phyloP scores from a whole-genome alignment of 2,797 vertebrate species.

The Trachurus trachurus region DNA sequence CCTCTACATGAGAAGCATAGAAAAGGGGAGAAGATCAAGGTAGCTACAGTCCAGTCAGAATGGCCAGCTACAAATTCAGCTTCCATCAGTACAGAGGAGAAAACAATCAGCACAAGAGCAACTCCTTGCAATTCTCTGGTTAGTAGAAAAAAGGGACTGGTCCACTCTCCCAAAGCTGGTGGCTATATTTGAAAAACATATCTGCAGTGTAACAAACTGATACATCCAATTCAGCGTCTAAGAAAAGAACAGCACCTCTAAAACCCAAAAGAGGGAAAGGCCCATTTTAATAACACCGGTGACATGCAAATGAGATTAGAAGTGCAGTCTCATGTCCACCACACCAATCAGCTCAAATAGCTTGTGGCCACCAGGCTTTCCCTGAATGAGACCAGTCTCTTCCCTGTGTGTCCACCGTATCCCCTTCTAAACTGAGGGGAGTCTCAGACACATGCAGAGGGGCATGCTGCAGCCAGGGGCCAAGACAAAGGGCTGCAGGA shows the following conservation, averaged over 20 bases:
- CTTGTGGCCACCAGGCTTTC: slow-evolving; percentile 52
- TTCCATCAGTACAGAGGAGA: slow-evolving; percentile 73
- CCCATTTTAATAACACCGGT: slow-evolving; percentile 37
- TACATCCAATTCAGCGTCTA: slow-evolving; percentile 10
- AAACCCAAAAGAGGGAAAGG: slow-evolving; percentile 38
- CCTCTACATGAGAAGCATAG: slow-evolving; percentile 79
- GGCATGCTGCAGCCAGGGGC: slow-evolving; percentile 83
- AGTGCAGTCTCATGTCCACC: slow-evolving; percentile 36
- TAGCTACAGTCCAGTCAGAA: slow-evolving; percentile 73
- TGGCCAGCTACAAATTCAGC: slow-evolving; percentile 74
- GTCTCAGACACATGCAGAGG: slow-evolving; percentile 78
- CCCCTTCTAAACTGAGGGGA: slow-evolving; percentile 57
- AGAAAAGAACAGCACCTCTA: slow-evolving; percentile 41
- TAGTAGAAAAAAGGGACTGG: slow-evolving; percentile 81
- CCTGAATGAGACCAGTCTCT: slow-evolving; percentile 75
- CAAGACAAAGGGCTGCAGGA: slow-evolving; percentile 80
- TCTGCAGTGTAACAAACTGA: slow-evolving; percentile 7
- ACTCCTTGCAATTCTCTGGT: slow-evolving; percentile 77
- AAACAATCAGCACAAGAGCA: slow-evolving; percentile 76
- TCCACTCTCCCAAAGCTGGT: slow-evolving; percentile 71
- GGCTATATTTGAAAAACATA: slow-evolving; percentile 34
- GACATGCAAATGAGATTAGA: slow-evolving; percentile 65
- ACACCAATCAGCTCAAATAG: slow-evolving; percentile 25
- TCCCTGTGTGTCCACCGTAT: slow-evolving; percentile 65
- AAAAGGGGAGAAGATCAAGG: slow-evolving; percentile 58